Percentiles rank a stretch among this genome's conserved stretches.
phyloP scores from a whole-genome alignment of 2,113 vertebrate genomes.

The Nyctibius bracteatus region DNA sequence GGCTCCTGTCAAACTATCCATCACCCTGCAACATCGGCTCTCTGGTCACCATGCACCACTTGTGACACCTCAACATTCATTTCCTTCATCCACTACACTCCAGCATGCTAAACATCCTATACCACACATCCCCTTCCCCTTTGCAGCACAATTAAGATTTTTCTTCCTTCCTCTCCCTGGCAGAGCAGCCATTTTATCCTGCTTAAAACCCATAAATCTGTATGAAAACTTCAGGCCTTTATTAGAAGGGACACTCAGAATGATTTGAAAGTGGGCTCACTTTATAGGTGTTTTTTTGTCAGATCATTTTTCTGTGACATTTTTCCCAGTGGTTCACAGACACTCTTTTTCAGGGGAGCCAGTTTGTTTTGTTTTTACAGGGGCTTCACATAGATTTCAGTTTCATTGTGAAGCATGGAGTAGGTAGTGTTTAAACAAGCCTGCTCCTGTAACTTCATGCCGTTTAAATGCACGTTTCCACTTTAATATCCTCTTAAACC shows the following conservation, averaged over 20 bases:
- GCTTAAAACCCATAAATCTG: neutral
- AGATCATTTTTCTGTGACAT: neutral
- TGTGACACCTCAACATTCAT: neutral
- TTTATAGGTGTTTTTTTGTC: neutral
- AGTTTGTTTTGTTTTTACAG: neutral
- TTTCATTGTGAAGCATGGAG: neutral
- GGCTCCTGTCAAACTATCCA: slow-evolving; percentile 4
- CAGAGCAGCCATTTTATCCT: neutral
- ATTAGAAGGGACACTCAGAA: neutral
- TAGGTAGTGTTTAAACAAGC: neutral
- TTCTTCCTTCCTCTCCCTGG: neutral
- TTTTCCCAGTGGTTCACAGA: neutral
- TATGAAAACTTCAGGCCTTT: neutral
- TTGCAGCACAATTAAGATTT: neutral
- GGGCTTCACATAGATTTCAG: neutral
- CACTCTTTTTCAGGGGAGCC: neutral
- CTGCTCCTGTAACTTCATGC: neutral
- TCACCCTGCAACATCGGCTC: neutral
- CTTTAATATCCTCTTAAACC: slow-evolving; percentile 34
- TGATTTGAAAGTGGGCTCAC: neutral
- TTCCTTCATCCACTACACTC: neutral
- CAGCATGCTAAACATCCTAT: neutral
- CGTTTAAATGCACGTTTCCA: neutral
- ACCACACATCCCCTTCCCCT: neutral
- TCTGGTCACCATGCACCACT: neutral